Evolutionary conservation across 2,797 vertebrate species (phyloP).

Genomic region (Pagetopsis macropterus): DNA sequence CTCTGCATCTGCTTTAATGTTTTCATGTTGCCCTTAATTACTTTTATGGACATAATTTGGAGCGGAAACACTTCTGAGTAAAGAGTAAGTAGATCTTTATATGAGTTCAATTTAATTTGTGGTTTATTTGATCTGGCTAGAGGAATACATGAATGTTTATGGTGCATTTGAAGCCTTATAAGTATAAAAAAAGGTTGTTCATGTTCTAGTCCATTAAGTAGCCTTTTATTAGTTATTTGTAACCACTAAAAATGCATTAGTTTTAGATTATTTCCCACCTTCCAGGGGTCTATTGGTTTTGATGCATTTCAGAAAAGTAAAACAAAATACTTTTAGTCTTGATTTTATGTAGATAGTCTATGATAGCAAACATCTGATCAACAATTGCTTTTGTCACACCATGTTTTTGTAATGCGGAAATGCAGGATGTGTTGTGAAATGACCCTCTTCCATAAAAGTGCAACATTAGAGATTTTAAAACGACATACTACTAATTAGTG

Average conservation of each 20-base stretch:
- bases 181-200: background rate
- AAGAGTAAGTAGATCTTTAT: slow-evolving; percentile 50
- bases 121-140: background rate
- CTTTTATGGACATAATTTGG: background rate
- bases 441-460: background rate
- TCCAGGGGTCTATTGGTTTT: background rate
- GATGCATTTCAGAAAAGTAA: background rate
- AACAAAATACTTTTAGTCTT: background rate
- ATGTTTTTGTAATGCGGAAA: slow-evolving; percentile 5
- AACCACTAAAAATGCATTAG: background rate
- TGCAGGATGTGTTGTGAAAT: slow-evolving; percentile 23
- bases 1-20: background rate
- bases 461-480: background rate
- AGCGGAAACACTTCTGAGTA: slow-evolving; percentile 1
- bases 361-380: background rate
- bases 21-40: background rate
- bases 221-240: background rate
- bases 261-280: background rate
- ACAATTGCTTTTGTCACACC: background rate
- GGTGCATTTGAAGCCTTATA: background rate
- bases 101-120: background rate
- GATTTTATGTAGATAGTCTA: background rate
- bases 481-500: too few species aligned
- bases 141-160: background rate
- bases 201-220: background rate